A percentile compares a stretch with the other conserved stretches of the same genome.
Conservation (phyloP, 2,888 invertebrate genomes). For the Colostygia pectinataria region DNA sequence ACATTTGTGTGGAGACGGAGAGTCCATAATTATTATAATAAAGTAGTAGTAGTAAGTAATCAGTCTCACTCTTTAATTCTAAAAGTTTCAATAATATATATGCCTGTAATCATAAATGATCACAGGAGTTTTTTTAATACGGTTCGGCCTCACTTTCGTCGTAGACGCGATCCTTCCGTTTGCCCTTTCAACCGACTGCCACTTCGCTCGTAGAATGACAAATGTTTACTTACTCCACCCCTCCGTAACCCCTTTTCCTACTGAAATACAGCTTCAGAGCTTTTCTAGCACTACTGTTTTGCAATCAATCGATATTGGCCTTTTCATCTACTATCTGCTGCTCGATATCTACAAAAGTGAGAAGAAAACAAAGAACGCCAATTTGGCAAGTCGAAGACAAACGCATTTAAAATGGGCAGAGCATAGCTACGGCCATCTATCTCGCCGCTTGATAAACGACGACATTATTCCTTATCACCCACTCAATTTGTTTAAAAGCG, state of each 20-base stretch:
- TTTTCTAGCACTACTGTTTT: conserved; percentile 41
- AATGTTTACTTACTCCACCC: conserved; percentile 67
- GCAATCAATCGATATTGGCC: conserved; percentile 46
- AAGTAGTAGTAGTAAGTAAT: too few relatives aligned
- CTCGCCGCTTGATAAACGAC: conserved; percentile 81
- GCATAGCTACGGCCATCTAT: conserved; percentile 80
- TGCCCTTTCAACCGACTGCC: conserved; percentile 45
- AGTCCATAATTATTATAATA: too few relatives aligned
- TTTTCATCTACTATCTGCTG: conserved; percentile 43
- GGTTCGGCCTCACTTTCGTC: conserved; percentile 35
- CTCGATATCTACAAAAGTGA: conserved; percentile 55
- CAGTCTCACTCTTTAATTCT: not conserved
- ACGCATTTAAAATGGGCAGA: conserved; percentile 83
- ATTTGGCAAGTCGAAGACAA: conserved; percentile 81
- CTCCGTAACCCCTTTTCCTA: conserved; percentile 51
- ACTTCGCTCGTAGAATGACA: conserved; percentile 59
- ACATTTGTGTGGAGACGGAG: too few relatives aligned
- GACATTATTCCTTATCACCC: conserved; percentile 83
- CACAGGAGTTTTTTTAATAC: too few relatives aligned
- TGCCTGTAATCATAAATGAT: too few relatives aligned
- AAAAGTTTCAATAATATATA: too few relatives aligned
- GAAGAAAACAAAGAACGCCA: conserved; percentile 76
- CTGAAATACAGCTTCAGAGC: conserved; percentile 47
- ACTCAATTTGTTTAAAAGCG: conserved; percentile 83
- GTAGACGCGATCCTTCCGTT: conserved; percentile 40